A percentile compares a stretch with the other conserved stretches of the same genome.
phyloP scores from a whole-genome alignment of 2,113 vertebrate genomes.

The Melanerpes aurifrons region DNA sequence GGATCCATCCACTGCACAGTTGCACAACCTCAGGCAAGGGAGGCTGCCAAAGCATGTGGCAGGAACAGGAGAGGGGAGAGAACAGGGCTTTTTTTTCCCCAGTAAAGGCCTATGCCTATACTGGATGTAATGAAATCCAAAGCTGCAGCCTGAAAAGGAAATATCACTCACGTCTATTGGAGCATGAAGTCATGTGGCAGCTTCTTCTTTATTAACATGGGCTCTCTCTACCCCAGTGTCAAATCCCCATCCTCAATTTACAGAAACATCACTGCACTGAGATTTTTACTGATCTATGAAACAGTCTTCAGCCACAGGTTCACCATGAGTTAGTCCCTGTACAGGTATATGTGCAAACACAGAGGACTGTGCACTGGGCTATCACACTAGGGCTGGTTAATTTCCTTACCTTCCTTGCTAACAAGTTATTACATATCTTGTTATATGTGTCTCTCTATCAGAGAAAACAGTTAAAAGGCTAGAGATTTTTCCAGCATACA shows the following conservation, averaged over 20 bases:
- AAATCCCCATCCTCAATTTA: neutral
- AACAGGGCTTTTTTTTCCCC: neutral
- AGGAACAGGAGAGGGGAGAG: neutral
- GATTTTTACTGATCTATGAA: neutral
- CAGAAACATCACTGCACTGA: neutral
- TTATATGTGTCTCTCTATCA: neutral
- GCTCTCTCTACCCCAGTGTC: neutral
- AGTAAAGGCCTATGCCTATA: neutral
- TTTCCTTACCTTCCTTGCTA: neutral
- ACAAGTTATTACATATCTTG: neutral
- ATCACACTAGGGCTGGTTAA: fast-evolving
- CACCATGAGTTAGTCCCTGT: neutral
- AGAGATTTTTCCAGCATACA: neutral
- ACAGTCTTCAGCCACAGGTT: neutral
- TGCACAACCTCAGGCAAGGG: neutral
- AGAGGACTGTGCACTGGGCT: neutral
- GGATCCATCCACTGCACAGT: neutral
- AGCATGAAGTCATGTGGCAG: neutral
- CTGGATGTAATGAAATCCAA: neutral
- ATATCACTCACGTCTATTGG: neutral
- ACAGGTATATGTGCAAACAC: neutral
- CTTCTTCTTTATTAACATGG: neutral
- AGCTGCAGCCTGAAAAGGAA: neutral
- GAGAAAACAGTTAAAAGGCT: neutral
- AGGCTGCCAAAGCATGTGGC: neutral